A percentile compares a stretch with the other conserved stretches of the same genome.
phyloP scores from a whole-genome alignment of 2,888 invertebrate species.

The Andrena flavipes region DNA sequence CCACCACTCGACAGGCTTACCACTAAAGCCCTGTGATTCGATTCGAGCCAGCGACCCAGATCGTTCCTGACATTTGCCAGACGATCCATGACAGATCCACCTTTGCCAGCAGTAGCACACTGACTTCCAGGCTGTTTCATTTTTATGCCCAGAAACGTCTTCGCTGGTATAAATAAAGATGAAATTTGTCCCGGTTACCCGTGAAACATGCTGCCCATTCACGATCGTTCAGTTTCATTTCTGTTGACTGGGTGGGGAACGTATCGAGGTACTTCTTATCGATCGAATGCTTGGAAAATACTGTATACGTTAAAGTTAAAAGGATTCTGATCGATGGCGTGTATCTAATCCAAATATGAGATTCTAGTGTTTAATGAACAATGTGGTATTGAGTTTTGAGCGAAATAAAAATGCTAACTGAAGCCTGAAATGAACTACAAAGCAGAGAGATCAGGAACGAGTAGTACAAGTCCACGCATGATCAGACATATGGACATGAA shows the following conservation, averaged over 20 bases:
- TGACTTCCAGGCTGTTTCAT: conserved; percentile 46
- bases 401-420: neutral
- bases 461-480: neutral
- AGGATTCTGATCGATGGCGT: neutral
- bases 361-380: neutral
- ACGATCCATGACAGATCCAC: conserved; percentile 62
- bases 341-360: neutral
- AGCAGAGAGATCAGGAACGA: neutral
- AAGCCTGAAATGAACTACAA: neutral
- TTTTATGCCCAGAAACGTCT: conserved; percentile 5
- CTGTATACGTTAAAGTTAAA: neutral
- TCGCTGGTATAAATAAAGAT: conserved; percentile 47
- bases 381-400: neutral
- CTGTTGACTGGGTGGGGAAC: neutral
- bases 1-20: conserved; percentile 64
- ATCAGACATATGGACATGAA: neutral
- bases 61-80: conserved; percentile 67
- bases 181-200: conserved; percentile 21
- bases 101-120: conserved; percentile 23
- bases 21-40: conserved; percentile 72
- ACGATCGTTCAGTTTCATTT: neutral
- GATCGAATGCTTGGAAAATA: neutral
- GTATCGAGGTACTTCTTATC: neutral
- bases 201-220: neutral
- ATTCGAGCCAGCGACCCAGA: conserved; percentile 71